Evolutionary conservation across 2,797 vertebrate genomes (phyloP).

Genomic region (Enteromius viviparus): DNA sequence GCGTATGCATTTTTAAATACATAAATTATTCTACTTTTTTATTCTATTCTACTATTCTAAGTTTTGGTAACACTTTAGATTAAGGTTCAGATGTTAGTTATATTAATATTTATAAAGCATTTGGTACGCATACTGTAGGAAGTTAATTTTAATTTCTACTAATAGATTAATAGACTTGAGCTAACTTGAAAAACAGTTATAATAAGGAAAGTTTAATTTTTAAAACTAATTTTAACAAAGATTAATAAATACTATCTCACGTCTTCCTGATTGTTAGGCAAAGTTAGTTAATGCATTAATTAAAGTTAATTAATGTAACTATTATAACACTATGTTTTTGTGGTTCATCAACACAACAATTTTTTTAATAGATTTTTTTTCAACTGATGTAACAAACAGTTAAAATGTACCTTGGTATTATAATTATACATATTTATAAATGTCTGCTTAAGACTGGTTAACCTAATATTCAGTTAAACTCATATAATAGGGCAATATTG

Average conservation of each 20-base stretch:
- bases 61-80: background rate
- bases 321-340: background rate
- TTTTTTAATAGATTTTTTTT: background rate
- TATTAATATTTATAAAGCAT: background rate
- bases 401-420: background rate
- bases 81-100: background rate
- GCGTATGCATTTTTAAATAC: background rate
- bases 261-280: background rate
- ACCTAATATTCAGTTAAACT: background rate
- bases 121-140: background rate
- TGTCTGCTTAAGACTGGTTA: background rate
- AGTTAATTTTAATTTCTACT: background rate
- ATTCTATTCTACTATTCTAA: too few species aligned
- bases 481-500: background rate
- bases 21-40: background rate
- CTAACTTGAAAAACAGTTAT: background rate
- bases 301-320: background rate
- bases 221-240: background rate
- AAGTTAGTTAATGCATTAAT: background rate
- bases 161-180: background rate
- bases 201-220: background rate
- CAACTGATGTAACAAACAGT: background rate
- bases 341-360: background rate
- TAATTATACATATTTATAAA: background rate
- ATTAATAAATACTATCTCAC: background rate